Evolutionary conservation across 1,140 invertebrate species (phyloP), one percentile per base, ranked within the genome.

Genomic region (Alviniconcha marisindica): DNA sequence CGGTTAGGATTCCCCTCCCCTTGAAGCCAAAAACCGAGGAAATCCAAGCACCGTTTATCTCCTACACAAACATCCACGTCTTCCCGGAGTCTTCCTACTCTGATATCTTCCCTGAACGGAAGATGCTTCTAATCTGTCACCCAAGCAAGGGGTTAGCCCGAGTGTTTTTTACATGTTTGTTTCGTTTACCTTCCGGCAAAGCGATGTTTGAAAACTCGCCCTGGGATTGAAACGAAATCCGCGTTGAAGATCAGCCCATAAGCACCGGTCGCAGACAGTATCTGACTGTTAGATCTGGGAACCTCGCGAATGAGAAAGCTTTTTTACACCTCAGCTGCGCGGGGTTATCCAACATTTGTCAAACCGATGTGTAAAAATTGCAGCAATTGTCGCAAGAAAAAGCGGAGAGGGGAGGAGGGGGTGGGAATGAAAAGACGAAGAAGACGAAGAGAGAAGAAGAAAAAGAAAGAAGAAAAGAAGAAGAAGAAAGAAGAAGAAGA

Each of bases 141-240:
- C n/a, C 56, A 60, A 60, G 56, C 56, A 60, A 28, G 4, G 10
- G 56, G 14, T 60, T 60, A 28, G n/a, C 56, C 3, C 4, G 28
- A 7, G n/a, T 28, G n/a, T 5, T 66, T 66, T 66, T 33, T 28
- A 66, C n/a, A 33, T 33, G 63, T 66, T 66, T 1, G 63, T 66
- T 66, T 66, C 63, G 1, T 66, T 66, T 66, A 66, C 63, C n/a
- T 66, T 66, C n/a, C 63, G 63, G 28, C 4, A 31, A 66, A 7
- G 63, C 2, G 63, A 31, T 66, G 63, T 66, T 66, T 28, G 28
- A 66, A 66, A 66, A 66, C 63, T 66, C 28, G 28, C 63, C 63
- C 63, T 10, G 63, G 63, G 31, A 66, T 5, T 31, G 63, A 66
- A 66, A 66, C 63, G 28, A 66, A 66, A 66, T 1, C 63, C 63